phyloP scores from a whole-genome alignment of 2,113 vertebrate genomes.

The Psammodynastes pulverulentus region DNA sequence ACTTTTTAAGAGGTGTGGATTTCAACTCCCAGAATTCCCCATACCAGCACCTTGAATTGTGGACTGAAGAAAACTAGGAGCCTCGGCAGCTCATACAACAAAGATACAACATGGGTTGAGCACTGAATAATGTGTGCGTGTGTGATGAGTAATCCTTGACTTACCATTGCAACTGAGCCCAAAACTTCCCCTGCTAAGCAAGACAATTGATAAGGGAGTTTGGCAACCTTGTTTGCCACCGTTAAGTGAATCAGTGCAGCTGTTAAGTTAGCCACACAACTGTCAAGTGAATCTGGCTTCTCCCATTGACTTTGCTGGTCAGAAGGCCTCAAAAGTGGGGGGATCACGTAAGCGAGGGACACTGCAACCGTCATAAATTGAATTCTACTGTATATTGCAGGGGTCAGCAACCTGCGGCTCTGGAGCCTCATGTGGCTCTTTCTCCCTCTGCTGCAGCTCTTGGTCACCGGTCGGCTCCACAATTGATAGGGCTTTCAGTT shows the following conservation, averaged over 20 bases:
- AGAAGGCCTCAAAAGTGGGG: neutral
- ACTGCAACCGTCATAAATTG: neutral
- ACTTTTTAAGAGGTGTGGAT: neutral
- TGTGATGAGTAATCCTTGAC: neutral
- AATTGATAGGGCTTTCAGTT: no score
- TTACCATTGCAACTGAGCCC: neutral
- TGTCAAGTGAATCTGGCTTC: neutral
- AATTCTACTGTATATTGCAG: no score
- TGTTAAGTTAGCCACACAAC: neutral
- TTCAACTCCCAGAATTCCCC: neutral
- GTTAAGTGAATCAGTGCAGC: neutral
- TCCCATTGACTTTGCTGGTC: neutral
- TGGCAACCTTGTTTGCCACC: neutral
- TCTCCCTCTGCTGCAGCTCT: no score
- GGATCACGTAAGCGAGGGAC: no score
- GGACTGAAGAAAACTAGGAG: neutral
- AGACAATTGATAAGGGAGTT: neutral
- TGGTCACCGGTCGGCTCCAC: no score
- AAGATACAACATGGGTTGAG: neutral
- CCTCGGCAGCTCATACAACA: neutral
- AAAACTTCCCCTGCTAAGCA: neutral
- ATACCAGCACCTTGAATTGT: neutral
- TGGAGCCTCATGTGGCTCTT: no score
- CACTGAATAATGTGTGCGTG: neutral
- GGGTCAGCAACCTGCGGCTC: no score